Percentiles rank a stretch among this genome's conserved stretches.
These are phyloP conservation scores for Onychomys leucogaster DNA, from an alignment of 2,797 vertebrate genomes.

Conservation along the genomic window DNA sequence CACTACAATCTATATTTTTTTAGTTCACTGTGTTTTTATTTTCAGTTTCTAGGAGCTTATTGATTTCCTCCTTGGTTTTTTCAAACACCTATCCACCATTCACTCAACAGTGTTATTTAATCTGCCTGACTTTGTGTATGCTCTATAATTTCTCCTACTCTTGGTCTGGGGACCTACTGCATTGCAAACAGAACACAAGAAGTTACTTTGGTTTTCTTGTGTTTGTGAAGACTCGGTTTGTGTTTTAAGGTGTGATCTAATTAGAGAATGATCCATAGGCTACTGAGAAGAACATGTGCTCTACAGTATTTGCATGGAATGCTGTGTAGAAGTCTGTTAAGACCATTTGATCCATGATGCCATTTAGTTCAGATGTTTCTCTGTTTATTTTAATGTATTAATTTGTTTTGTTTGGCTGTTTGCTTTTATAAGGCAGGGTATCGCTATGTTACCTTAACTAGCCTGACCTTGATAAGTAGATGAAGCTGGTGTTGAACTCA, in stretches of 20 bases:
- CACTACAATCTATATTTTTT: not conserved
- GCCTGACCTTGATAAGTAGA: not conserved
- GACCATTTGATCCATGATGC: not conserved
- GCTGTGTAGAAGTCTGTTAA: not conserved
- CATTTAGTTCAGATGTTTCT: not conserved
- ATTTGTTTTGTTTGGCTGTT: not conserved
- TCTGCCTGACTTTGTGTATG: not conserved
- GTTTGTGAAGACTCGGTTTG: not conserved
- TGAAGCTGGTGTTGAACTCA: not conserved
- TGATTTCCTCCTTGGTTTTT: not conserved
- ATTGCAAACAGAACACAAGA: not conserved
- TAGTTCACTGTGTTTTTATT: not conserved
- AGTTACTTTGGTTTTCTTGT: not conserved
- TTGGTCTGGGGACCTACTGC: not conserved
- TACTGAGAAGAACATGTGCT: not conserved
- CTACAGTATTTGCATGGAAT: too few species aligned
- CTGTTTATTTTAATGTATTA: not conserved
- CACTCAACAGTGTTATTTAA: not conserved
- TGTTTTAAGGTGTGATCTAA: not conserved
- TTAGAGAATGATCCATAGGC: not conserved
- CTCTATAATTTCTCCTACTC: not conserved
- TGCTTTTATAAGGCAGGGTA: not conserved
- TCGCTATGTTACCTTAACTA: not conserved
- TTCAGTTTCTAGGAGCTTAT: not conserved
- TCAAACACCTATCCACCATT: not conserved